Evolutionary conservation across 2,113 vertebrate species (phyloP).

Genomic region (Tretioscincus oriximinensis): DNA sequence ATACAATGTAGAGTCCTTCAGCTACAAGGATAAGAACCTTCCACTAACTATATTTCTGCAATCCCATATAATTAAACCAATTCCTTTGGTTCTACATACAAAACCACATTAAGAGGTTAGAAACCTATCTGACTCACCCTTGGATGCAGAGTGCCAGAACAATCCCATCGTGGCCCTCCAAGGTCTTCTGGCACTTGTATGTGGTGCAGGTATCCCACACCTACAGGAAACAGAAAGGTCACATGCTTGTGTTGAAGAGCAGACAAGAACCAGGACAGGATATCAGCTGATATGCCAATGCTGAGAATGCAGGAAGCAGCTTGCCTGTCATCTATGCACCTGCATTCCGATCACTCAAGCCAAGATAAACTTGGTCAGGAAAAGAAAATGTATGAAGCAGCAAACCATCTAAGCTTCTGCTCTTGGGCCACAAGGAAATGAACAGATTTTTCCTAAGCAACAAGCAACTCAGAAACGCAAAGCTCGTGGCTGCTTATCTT

Average conservation of each 20-base stretch:
- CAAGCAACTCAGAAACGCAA: neutral
- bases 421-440: neutral
- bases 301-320: conserved; percentile 23
- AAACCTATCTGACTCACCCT: conserved; percentile 76
- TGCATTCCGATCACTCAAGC: conserved; percentile 31
- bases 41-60: neutral
- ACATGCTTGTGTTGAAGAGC: neutral
- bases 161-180: conserved; percentile 97
- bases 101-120: no score
- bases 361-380: conserved; percentile 24
- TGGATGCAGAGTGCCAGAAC: conserved; percentile 98
- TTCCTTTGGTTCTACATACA: neutral
- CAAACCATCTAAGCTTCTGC: no score
- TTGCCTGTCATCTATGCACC: conserved; percentile 34
- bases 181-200: conserved; percentile 99
- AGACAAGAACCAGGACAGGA: conserved; percentile 24
- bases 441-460: neutral
- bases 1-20: neutral
- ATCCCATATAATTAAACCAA: neutral
- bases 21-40: neutral
- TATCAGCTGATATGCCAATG: conserved; percentile 15
- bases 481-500: neutral
- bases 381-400: neutral
- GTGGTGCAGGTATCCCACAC: conserved; percentile 99
- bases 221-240: conserved; percentile 69